phyloP scores from a whole-genome alignment of 2,888 invertebrate genomes.

The Loripinus fragilis region DNA sequence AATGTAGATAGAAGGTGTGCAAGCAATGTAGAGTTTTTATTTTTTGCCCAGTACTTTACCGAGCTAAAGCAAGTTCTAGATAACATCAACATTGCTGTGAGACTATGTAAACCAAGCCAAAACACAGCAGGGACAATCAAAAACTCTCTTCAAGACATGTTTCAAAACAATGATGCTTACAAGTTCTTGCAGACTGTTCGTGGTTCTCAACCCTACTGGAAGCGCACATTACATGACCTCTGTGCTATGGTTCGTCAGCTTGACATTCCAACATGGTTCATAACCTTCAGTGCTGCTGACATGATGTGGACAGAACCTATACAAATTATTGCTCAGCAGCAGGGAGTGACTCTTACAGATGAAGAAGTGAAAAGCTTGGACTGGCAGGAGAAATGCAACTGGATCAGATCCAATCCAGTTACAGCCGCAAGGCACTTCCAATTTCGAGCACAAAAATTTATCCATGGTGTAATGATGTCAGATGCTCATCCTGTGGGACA shows the following conservation, averaged over 20 bases:
- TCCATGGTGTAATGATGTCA: conserved; percentile 27
- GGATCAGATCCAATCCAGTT: conserved; percentile 57
- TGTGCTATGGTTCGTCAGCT: conserved; percentile 47
- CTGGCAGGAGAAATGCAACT: conserved; percentile 49
- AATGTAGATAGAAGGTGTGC: conserved; percentile 40
- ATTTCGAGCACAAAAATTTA: conserved; percentile 22
- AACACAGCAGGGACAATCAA: no score
- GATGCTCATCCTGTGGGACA: conserved; percentile 41
- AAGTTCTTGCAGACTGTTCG: conserved; percentile 28
- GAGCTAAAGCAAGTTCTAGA: conserved; percentile 36
- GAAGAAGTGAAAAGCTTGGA: conserved; percentile 29
- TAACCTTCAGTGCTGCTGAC: conserved; percentile 46
- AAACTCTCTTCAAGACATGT: conserved; percentile 2
- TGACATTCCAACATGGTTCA: conserved; percentile 36
- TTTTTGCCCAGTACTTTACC: conserved; percentile 46
- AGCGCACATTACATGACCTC: conserved; percentile 31
- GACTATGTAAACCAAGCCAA: conserved; percentile 15
- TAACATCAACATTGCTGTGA: conserved; percentile 12
- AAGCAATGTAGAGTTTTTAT: conserved; percentile 38
- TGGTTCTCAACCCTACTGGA: conserved; percentile 42
- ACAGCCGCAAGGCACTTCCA: conserved; percentile 58
- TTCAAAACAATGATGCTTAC: conserved; percentile 33
- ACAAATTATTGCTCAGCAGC: conserved; percentile 15
- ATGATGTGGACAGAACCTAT: conserved; percentile 37
- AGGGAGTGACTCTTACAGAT: conserved; percentile 2